Evolutionary conservation across 2,888 invertebrate genomes (phyloP).

Genomic region (Crocallis elinguaria): DNA sequence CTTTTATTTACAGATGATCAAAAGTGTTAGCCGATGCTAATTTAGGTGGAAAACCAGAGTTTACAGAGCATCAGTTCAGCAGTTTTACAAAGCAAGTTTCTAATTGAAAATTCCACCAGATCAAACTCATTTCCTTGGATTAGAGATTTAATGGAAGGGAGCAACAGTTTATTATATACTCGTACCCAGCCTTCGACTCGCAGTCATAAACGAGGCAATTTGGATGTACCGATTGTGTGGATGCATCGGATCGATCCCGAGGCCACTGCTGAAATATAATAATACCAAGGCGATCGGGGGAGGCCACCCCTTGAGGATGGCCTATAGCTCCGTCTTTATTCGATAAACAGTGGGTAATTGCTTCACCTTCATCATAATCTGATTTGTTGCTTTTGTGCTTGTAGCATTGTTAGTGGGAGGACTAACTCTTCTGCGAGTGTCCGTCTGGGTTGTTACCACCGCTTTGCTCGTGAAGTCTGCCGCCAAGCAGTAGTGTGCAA

Average conservation of each 20-base stretch:
- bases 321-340: conserved; percentile 9
- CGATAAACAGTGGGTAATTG: conserved; percentile 17
- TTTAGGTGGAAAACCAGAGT: neutral
- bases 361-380: conserved; percentile 20
- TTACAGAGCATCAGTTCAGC: no score
- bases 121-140: conserved; percentile 10
- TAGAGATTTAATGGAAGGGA: neutral
- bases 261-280: conserved; percentile 15
- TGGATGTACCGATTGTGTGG: neutral
- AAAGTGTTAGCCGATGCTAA: neutral
- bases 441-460: neutral
- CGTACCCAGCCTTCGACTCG: neutral
- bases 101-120: conserved; percentile 7
- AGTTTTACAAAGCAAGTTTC: conserved; percentile 1
- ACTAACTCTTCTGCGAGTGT: no score
- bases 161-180: neutral
- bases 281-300: conserved; percentile 9
- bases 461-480: neutral
- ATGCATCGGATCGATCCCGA: conserved; percentile 22
- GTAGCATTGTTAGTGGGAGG: neutral
- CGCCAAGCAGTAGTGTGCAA: neutral
- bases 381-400: conserved; percentile 6
- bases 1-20: no score
- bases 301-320: conserved; percentile 13
- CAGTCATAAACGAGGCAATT: neutral